Evolutionary conservation across 2,888 invertebrate species (phyloP).

Genomic region (Aporophyla lueneburgensis): DNA sequence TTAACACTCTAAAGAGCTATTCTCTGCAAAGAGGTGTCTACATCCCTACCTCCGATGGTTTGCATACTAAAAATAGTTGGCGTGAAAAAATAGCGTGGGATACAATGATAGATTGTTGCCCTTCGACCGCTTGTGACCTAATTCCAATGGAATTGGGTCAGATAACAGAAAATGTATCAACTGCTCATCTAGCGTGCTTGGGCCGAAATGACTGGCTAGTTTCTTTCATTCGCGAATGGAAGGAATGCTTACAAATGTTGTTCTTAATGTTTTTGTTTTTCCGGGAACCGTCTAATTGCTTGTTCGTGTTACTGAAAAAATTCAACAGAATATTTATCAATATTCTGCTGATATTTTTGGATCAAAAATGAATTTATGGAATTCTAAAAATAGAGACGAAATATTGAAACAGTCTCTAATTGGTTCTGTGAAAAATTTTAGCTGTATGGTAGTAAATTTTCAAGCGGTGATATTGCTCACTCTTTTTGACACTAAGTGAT

Average conservation of each 20-base stretch:
- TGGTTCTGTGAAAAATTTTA: neutral
- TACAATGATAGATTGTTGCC: conserved; percentile 59
- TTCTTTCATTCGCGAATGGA: conserved; percentile 41
- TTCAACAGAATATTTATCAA: neutral
- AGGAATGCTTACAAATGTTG: conserved; percentile 18
- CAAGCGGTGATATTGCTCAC: neutral
- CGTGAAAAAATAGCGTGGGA: conserved; percentile 51
- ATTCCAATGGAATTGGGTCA: conserved; percentile 61
- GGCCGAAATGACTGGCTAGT: conserved; percentile 43
- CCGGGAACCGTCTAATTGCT: conserved; percentile 1
- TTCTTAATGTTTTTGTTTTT: conserved; percentile 34
- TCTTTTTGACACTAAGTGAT: neutral
- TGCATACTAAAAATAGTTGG: conserved; percentile 42
- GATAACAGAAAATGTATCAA: conserved; percentile 53
- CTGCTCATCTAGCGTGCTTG: conserved; percentile 33
- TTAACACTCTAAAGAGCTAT: neutral
- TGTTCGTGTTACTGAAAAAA: neutral
- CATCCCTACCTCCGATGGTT: neutral
- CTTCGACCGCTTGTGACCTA: conserved; percentile 53
- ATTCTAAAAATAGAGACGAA: neutral
- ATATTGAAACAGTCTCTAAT: neutral
- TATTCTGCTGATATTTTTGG: too few relatives aligned
- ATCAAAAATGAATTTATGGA: neutral
- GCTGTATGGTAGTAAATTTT: neutral
- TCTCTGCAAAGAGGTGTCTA: neutral